Conservation (phyloP, 1,140 invertebrate genomes). For the Agraylea sexmaculata region DNA sequence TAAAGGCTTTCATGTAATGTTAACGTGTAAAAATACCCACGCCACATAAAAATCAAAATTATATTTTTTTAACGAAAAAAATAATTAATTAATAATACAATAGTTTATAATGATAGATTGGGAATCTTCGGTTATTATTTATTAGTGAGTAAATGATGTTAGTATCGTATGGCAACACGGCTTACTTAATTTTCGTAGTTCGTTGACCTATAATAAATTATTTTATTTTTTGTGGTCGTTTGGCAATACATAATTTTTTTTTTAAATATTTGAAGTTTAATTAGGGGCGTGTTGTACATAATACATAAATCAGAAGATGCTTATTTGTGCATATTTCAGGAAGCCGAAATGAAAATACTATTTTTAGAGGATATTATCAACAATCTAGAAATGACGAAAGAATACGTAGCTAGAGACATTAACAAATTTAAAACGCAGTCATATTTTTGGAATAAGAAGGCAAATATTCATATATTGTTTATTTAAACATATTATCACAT, state of each 20-base stretch:
- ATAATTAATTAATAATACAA: too few relatives aligned
- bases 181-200: background rate
- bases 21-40: too few relatives aligned
- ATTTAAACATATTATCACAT: slow-evolving; percentile 1
- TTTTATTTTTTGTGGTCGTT: slow-evolving; percentile 11
- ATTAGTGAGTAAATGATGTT: too few relatives aligned
- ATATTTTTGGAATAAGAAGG: slow-evolving; percentile 69
- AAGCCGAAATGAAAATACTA: slow-evolving; percentile 52
- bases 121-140: too few relatives aligned
- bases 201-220: background rate
- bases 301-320: slow-evolving; percentile 3
- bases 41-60: too few relatives aligned
- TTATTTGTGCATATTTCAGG: slow-evolving; percentile 28
- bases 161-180: too few relatives aligned
- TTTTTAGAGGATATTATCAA: slow-evolving; percentile 53
- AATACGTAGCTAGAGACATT: slow-evolving; percentile 46
- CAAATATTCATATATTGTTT: slow-evolving; percentile 20
- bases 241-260: slow-evolving; percentile 6
- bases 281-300: background rate
- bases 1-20: too few relatives aligned
- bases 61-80: too few relatives aligned
- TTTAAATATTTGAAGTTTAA: slow-evolving; percentile 1
- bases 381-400: slow-evolving; percentile 52
- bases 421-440: slow-evolving; percentile 52
- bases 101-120: too few relatives aligned